phyloP scores from a whole-genome alignment of 2,113 vertebrate species.

The Sturnus vulgaris region DNA sequence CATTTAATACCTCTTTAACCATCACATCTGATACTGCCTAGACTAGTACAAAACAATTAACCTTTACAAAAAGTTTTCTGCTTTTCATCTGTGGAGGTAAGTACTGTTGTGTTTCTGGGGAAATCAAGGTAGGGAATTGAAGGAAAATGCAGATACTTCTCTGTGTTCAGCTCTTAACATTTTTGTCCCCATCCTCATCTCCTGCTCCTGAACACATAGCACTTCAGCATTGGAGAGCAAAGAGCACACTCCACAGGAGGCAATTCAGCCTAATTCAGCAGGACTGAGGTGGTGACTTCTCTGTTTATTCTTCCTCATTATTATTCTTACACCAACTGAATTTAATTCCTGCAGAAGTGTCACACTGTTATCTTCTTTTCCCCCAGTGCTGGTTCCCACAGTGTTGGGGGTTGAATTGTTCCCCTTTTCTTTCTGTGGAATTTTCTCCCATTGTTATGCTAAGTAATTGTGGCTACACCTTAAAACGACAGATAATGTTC shows the following conservation, averaged over 20 bases:
- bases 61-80: background rate
- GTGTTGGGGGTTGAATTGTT: no score
- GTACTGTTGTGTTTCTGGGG: background rate
- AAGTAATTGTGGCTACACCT: no score
- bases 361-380: background rate
- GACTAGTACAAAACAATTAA: background rate
- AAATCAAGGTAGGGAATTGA: background rate
- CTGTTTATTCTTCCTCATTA: background rate
- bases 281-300: background rate
- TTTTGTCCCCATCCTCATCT: background rate
- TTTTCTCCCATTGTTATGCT: no score
- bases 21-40: background rate
- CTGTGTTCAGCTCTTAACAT: background rate
- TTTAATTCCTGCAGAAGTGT: background rate
- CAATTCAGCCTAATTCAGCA: background rate
- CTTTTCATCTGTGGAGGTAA: background rate
- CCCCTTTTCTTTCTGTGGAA: no score
- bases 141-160: background rate
- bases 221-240: accelerated
- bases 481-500: no score
- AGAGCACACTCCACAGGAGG: background rate
- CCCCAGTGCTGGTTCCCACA: background rate
- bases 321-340: background rate
- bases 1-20: background rate
- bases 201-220: background rate